These are phyloP conservation scores for Brienomyrus longianalis DNA, from an alignment of 2,113 vertebrate genomes.

Conservation along the genomic window DNA sequence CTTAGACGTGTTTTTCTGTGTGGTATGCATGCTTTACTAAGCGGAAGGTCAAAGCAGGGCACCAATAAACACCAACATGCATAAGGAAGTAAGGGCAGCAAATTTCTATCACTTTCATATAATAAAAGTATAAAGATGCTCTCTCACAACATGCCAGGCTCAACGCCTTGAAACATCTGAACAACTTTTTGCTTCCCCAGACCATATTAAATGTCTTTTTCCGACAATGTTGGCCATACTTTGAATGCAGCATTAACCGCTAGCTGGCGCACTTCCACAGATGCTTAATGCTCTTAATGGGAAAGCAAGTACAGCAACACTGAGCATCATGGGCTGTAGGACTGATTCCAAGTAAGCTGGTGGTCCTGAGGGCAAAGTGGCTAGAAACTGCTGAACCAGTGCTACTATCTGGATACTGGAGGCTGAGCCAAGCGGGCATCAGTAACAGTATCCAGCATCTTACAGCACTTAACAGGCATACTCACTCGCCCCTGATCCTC, in stretches of 20 bases:
- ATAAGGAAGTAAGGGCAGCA: not conserved
- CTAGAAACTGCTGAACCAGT: not conserved
- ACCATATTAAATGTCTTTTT: not conserved
- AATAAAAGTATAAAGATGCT: not conserved
- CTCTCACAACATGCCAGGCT: not conserved
- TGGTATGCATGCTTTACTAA: not conserved
- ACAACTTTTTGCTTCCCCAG: not conserved
- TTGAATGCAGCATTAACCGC: not conserved
- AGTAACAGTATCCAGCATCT: not conserved
- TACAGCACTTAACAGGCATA: not conserved
- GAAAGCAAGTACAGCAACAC: not conserved
- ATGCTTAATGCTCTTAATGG: not conserved
- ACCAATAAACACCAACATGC: not conserved
- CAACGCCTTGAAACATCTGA: not conserved
- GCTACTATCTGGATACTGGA: not conserved
- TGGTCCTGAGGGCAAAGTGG: slow-evolving; percentile 5
- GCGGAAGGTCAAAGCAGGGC: not conserved
- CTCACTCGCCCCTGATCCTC: not conserved
- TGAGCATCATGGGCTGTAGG: not conserved
- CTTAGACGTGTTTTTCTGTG: not conserved
- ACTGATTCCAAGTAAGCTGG: not conserved
- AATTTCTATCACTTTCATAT: not conserved
- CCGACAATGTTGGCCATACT: not conserved
- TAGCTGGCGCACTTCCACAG: not conserved
- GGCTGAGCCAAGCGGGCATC: not conserved